These are phyloP conservation scores for Ceyx erithaca DNA, from an alignment of 2,797 vertebrate species.

Conservation along the genomic window DNA sequence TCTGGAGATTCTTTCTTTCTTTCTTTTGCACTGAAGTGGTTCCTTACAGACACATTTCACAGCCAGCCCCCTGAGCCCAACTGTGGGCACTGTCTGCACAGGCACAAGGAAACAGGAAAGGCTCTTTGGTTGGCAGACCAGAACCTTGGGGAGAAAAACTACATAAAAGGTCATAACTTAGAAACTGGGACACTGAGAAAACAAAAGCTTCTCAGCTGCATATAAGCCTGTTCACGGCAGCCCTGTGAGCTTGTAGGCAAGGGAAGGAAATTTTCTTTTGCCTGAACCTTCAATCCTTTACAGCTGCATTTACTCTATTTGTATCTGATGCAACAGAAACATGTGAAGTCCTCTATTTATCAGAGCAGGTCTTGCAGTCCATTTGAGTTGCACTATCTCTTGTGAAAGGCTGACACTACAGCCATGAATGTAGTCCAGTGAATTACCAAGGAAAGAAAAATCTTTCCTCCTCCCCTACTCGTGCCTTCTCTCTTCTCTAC, in stretches of 20 bases:
- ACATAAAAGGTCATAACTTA: not conserved
- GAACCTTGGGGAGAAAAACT: not conserved
- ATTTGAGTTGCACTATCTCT: not conserved
- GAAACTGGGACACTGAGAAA: not conserved
- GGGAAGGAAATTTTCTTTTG: not conserved
- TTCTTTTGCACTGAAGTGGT: not conserved
- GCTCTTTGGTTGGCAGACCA: not conserved
- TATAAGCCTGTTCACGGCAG: not conserved
- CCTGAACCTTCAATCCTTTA: not conserved
- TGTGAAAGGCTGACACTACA: not conserved
- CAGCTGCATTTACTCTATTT: not conserved
- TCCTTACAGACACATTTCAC: not conserved
- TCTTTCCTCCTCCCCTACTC: conserved; percentile 1
- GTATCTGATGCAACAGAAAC: not conserved
- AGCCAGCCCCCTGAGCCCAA: not conserved
- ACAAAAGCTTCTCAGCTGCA: not conserved
- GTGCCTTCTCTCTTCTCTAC: not conserved
- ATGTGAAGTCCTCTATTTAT: not conserved
- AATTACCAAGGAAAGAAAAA: not conserved
- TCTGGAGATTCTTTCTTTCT: not conserved
- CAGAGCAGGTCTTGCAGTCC: not conserved
- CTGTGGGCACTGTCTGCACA: not conserved
- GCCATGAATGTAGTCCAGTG: not conserved
- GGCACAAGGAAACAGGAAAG: not conserved
- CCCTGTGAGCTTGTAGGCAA: not conserved